These are phyloP conservation scores for Ophthalmolycus amberensis DNA, from an alignment of 2,113 vertebrate species.

Conservation along the genomic window DNA sequence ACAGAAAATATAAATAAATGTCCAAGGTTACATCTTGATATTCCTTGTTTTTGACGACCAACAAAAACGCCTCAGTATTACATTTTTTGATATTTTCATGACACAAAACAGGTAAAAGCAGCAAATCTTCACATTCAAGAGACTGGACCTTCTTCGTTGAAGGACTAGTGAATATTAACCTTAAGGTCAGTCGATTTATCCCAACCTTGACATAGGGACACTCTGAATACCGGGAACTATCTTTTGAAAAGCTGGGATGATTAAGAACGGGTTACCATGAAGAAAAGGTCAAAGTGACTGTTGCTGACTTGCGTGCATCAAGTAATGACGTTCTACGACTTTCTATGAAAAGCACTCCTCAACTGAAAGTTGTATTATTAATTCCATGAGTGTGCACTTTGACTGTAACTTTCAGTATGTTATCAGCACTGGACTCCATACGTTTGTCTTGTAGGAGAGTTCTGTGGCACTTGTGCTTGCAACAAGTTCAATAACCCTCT, in stretches of 20 bases:
- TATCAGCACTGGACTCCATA: neutral
- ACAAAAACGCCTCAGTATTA: neutral
- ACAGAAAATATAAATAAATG: no score
- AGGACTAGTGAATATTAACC: conserved; percentile 29
- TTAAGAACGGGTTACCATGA: conserved; percentile 11
- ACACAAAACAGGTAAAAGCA: neutral
- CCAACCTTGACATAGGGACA: conserved; percentile 24
- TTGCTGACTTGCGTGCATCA: neutral
- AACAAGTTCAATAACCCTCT: neutral
- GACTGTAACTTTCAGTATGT: conserved; percentile 33
- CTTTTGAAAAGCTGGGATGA: neutral
- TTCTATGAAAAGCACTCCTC: conserved; percentile 20
- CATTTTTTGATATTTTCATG: neutral
- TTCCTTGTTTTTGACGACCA: no score
- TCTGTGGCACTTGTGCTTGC: conserved; percentile 2
- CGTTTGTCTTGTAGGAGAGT: neutral
- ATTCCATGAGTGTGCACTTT: conserved; percentile 24
- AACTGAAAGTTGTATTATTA: conserved; percentile 27
- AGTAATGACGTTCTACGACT: neutral
- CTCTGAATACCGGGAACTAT: neutral
- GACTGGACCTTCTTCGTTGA: neutral
- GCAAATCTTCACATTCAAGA: neutral
- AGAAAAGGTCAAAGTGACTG: conserved; percentile 25
- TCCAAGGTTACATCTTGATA: no score
- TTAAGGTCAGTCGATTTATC: conserved; percentile 16